Percentiles rank a stretch among this genome's conserved stretches.
Conservation (phyloP, 2,797 vertebrate species). For the Clarias fuscus region DNA sequence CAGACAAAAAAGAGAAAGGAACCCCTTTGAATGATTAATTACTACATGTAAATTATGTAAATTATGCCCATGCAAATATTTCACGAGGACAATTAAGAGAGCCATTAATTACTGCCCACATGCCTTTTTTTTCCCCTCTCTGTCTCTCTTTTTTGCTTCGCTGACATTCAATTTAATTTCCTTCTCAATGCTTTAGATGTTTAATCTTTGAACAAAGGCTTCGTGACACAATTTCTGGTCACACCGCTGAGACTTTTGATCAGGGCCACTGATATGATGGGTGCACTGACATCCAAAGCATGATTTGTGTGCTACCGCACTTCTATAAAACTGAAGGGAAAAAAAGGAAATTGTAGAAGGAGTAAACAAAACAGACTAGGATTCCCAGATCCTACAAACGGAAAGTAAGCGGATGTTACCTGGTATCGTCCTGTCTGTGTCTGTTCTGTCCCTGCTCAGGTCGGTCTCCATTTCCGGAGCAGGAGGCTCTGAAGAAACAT, state of each 20-base stretch:
- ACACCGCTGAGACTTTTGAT: slow-evolving; percentile 40
- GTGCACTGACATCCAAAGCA: background rate
- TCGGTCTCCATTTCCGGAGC: slow-evolving; percentile 93
- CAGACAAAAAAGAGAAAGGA: slow-evolving; percentile 79
- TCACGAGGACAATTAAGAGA: slow-evolving; percentile 99
- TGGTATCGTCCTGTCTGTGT: slow-evolving; percentile 93
- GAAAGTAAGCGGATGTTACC: slow-evolving; percentile 72
- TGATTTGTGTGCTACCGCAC: slow-evolving; percentile 15
- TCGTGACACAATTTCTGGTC: slow-evolving; percentile 62
- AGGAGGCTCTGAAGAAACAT: slow-evolving; percentile 80
- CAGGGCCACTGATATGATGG: slow-evolving; percentile 25
- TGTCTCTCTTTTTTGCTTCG: slow-evolving; percentile 84
- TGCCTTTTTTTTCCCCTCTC: slow-evolving; percentile 69
- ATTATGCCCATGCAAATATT: slow-evolving; percentile 99
- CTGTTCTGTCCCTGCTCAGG: slow-evolving; percentile 86
- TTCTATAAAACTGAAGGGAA: background rate
- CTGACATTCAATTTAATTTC: slow-evolving; percentile 99
- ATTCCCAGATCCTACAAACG: slow-evolving; percentile 2
- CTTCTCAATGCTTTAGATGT: slow-evolving; percentile 95
- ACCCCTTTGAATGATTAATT: slow-evolving; percentile 99
- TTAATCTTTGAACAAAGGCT: slow-evolving; percentile 85
- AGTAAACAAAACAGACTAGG: background rate
- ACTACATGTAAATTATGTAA: slow-evolving; percentile 99
- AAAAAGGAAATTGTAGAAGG: slow-evolving; percentile 3
- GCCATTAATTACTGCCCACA: slow-evolving; percentile 97